Conservation (phyloP, 2,113 vertebrate genomes). For the Lepus americanus region DNA sequence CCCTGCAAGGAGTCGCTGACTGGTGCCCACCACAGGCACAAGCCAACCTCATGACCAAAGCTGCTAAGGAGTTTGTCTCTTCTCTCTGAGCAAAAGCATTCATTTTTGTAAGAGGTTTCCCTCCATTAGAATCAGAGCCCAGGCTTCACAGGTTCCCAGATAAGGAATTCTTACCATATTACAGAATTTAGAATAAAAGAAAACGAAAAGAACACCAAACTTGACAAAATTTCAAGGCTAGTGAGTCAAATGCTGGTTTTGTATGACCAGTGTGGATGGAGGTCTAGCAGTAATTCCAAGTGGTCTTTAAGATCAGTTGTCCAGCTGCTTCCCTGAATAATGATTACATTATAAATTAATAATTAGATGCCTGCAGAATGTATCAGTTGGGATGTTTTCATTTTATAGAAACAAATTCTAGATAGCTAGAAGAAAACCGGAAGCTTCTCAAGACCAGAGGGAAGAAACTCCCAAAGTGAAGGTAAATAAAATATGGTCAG, state of each 20-base stretch:
- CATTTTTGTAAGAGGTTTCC: not conserved
- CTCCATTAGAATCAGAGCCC: slow-evolving; percentile 24
- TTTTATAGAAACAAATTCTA: slow-evolving; percentile 55
- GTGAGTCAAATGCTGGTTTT: slow-evolving; percentile 34
- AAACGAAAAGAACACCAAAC: slow-evolving; percentile 30
- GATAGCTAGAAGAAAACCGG: slow-evolving; percentile 51
- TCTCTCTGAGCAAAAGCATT: not conserved
- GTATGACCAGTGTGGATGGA: not conserved
- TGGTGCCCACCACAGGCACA: not conserved
- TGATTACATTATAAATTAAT: too few species aligned
- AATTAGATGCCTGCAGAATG: slow-evolving; percentile 16
- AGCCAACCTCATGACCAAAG: not conserved
- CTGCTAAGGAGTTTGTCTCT: not conserved
- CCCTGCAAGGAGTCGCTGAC: not conserved
- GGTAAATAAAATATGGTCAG: slow-evolving; percentile 27
- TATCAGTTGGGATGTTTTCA: slow-evolving; percentile 1
- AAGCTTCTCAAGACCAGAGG: slow-evolving; percentile 10
- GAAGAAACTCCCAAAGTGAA: slow-evolving; percentile 56
- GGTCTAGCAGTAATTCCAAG: not conserved
- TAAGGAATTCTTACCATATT: slow-evolving; percentile 15
- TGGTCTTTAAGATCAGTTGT: slow-evolving; percentile 52
- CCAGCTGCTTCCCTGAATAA: not conserved
- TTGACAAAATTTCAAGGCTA: slow-evolving; percentile 20
- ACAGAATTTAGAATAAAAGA: slow-evolving; percentile 6
- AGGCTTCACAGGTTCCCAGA: not conserved